A percentile compares a stretch with the other conserved stretches of the same genome.
phyloP scores from a whole-genome alignment of 2,797 vertebrate species.

The Erpetoichthys calabaricus region DNA sequence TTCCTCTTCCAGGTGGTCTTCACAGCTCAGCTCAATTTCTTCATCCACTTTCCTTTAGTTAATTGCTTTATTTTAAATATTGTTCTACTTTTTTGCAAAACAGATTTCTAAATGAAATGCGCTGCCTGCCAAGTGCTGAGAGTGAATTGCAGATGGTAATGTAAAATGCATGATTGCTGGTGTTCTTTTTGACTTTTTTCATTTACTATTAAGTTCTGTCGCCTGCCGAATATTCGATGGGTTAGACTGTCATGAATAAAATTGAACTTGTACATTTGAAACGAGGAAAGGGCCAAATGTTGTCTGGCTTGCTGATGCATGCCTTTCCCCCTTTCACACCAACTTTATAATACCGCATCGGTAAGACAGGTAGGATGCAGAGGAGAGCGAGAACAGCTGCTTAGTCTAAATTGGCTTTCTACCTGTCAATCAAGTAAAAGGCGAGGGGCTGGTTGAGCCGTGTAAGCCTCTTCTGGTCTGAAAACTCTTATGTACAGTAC shows the following conservation, averaged over 20 bases:
- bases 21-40: too few species aligned
- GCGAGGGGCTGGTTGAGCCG: constrained; percentile 17
- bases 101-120: too few species aligned
- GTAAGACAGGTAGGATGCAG: constrained; percentile 1
- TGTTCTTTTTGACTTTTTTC: neutral
- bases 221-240: neutral
- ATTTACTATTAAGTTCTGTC: constrained; percentile 2
- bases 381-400: neutral
- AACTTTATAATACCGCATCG: neutral
- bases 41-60: too few species aligned
- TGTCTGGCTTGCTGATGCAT: neutral
- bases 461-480: neutral
- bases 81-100: neutral
- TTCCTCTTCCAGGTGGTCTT: too few species aligned
- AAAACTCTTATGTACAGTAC: too few species aligned
- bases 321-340: neutral
- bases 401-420: constrained; percentile 19
- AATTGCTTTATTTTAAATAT: neutral
- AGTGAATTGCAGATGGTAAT: neutral
- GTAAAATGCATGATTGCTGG: neutral
- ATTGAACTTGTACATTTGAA: constrained; percentile 5
- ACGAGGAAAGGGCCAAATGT: constrained; percentile 1
- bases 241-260: constrained; percentile 1
- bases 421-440: constrained; percentile 25
- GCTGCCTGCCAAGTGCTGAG: neutral